Conservation (phyloP, 2,113 vertebrate species). For the Sialia sialis region DNA sequence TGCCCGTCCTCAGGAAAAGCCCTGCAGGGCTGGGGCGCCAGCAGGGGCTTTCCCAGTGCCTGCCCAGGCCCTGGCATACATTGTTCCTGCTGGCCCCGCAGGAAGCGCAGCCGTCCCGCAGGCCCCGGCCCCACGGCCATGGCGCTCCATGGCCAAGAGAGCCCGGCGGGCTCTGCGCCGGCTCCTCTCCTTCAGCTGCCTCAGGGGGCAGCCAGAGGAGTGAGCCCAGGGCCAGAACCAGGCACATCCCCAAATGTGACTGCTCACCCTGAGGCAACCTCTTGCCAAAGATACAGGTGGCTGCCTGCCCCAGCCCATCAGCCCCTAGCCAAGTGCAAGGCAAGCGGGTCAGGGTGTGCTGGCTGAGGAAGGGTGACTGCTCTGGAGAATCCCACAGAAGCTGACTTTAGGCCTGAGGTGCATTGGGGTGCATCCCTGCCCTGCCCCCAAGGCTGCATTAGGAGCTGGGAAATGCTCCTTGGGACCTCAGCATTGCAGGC, state of each 20-base stretch:
- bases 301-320: neutral
- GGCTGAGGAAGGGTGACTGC: neutral
- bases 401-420: rapidly evolving
- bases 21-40: too few species aligned
- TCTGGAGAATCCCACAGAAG: rapidly evolving
- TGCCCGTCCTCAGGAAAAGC: too few species aligned
- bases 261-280: neutral
- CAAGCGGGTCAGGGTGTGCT: rapidly evolving
- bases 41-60: neutral
- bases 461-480: neutral
- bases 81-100: neutral
- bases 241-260: rapidly evolving
- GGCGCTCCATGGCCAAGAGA: too few species aligned
- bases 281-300: neutral
- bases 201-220: neutral
- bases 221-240: neutral
- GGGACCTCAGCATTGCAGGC: neutral
- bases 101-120: neutral
- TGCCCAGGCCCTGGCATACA: neutral
- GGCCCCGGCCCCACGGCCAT: neutral
- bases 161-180: neutral
- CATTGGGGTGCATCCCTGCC: rapidly evolving
- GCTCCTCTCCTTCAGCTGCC: neutral
- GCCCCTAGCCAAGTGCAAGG: neutral
- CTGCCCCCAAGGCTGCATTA: neutral